These are phyloP conservation scores for Phalacrocorax brasilianus DNA, from an alignment of 2,113 vertebrate genomes.

Conservation along the genomic window DNA sequence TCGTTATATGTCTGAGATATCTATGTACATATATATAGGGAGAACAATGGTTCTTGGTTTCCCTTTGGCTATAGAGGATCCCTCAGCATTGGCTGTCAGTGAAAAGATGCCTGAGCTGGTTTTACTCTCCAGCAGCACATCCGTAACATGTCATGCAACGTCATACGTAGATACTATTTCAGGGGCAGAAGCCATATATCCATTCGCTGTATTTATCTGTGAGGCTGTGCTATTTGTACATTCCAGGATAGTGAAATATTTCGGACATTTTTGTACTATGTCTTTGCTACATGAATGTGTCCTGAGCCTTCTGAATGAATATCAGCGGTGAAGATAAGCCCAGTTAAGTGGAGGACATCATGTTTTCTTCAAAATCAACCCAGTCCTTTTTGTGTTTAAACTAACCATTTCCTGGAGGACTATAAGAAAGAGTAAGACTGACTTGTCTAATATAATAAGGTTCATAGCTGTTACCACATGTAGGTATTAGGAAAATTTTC, in stretches of 20 bases:
- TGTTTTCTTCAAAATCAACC: neutral
- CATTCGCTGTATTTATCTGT: neutral
- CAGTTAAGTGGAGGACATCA: neutral
- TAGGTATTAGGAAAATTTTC: neutral
- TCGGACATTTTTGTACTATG: neutral
- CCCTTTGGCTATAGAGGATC: neutral
- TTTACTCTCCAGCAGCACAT: neutral
- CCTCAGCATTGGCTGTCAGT: neutral
- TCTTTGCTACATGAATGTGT: neutral
- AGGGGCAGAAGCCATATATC: neutral
- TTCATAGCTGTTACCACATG: neutral
- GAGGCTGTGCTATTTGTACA: neutral
- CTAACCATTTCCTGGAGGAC: neutral
- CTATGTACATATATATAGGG: neutral
- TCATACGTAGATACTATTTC: neutral
- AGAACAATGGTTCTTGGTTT: neutral
- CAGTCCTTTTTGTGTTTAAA: neutral
- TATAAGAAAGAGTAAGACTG: neutral
- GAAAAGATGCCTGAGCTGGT: neutral
- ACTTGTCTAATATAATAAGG: neutral
- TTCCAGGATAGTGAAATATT: neutral
- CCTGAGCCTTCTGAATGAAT: neutral
- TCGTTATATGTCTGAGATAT: neutral
- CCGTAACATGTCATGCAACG: neutral
- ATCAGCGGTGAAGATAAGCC: neutral